These are phyloP conservation scores for Perizoma affinitatum DNA, from an alignment of 2,888 invertebrate genomes.

Conservation along the genomic window DNA sequence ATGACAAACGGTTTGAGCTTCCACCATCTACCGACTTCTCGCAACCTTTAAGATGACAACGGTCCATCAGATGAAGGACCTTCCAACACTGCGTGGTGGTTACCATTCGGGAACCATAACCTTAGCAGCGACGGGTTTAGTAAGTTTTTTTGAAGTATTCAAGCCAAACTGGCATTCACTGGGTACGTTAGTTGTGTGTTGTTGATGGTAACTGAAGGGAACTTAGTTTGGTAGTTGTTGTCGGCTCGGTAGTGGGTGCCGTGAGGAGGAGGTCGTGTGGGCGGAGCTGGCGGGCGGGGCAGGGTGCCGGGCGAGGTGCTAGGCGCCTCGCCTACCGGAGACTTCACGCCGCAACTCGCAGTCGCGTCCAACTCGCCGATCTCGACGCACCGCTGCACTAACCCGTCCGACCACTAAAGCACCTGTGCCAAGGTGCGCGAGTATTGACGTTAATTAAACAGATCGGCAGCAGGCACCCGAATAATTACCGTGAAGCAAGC, in stretches of 20 bases:
- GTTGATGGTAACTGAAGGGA: conserved; percentile 15
- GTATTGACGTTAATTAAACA: conserved; percentile 62
- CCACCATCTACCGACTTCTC: too few relatives aligned
- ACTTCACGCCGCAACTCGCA: conserved; percentile 57
- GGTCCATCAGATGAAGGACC: too few relatives aligned
- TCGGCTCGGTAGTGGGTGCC: conserved; percentile 58
- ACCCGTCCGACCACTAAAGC: conserved; percentile 40
- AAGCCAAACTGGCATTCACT: too few relatives aligned
- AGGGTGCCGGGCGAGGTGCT: conserved; percentile 71
- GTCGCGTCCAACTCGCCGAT: conserved; percentile 71
- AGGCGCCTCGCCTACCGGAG: conserved; percentile 68
- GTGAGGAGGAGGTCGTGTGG: conserved; percentile 61
- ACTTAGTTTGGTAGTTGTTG: conserved; percentile 24
- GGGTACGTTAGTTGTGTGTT: neutral
- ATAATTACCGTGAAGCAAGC: conserved; percentile 79
- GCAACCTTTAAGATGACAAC: too few relatives aligned
- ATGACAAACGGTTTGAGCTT: too few relatives aligned
- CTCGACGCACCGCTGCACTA: conserved; percentile 56
- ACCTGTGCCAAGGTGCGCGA: conserved; percentile 68
- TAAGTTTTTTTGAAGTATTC: too few relatives aligned
- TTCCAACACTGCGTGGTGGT: too few relatives aligned
- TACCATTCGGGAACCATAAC: too few relatives aligned
- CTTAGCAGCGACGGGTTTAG: too few relatives aligned
- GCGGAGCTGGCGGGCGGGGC: conserved; percentile 75
- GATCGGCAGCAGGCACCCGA: conserved; percentile 69